phyloP scores from a whole-genome alignment of 1,140 invertebrate genomes.

The Drosophila hydei region DNA sequence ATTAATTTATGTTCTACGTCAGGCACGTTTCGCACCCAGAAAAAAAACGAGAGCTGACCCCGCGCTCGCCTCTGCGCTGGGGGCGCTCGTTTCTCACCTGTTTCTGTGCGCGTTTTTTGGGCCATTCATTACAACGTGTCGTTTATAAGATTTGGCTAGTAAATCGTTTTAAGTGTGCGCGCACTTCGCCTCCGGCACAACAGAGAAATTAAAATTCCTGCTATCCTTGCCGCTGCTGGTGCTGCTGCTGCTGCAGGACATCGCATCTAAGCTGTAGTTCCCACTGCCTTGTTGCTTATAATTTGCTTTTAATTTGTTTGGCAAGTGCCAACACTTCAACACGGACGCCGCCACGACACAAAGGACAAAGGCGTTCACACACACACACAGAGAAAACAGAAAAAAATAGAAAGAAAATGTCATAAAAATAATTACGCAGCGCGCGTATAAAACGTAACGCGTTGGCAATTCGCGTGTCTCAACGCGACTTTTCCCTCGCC shows the following conservation, averaged over 20 bases:
- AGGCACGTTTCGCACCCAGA: constrained; percentile 70
- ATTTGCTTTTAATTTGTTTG: constrained; percentile 82
- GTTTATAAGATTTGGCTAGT: constrained; percentile 67
- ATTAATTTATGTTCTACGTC: constrained; percentile 80
- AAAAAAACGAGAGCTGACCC: neutral
- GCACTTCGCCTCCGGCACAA: constrained; percentile 51
- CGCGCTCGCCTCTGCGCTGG: neutral
- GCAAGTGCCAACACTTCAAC: constrained; percentile 79
- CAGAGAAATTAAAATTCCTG: constrained; percentile 77
- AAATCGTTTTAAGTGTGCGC: constrained; percentile 71
- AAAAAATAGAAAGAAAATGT: constrained; percentile 51
- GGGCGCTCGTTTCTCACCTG: constrained; percentile 74
- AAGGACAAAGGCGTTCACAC: constrained; percentile 9
- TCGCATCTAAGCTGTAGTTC: constrained; percentile 47
- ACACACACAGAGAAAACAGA: constrained; percentile 11
- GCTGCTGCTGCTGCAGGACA: constrained; percentile 14
- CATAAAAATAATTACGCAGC: constrained; percentile 81
- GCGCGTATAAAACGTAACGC: constrained; percentile 62
- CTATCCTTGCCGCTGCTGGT: constrained; percentile 7
- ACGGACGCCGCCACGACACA: constrained; percentile 42
- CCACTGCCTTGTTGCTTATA: constrained; percentile 67
- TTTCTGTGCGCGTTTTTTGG: neutral
- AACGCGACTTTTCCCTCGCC: constrained; percentile 19
- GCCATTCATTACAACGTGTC: constrained; percentile 74
- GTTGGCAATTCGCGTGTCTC: constrained; percentile 49